Evolutionary conservation across 2,113 vertebrate species (phyloP).

Genomic region (Jacana jacana): DNA sequence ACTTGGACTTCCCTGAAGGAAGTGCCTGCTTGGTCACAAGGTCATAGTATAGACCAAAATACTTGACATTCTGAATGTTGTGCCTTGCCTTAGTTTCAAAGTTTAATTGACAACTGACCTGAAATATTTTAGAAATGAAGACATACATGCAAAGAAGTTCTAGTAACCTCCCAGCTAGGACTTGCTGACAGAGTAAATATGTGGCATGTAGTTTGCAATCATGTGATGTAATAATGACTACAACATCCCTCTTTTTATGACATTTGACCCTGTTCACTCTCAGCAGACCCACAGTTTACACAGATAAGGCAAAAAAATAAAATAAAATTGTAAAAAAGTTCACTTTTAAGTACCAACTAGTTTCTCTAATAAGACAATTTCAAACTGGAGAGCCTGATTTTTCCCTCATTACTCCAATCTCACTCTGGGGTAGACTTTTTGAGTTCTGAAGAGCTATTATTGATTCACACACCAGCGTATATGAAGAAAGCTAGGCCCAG

Average conservation of each 20-base stretch:
- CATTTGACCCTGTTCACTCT: background rate
- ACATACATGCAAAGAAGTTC: background rate
- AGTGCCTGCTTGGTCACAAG: background rate
- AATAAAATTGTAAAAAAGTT: background rate
- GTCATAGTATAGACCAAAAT: background rate
- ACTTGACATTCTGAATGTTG: background rate
- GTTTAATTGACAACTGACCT: background rate
- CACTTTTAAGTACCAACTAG: background rate
- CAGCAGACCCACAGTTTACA: background rate
- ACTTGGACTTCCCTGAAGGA: background rate
- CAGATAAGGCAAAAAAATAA: background rate
- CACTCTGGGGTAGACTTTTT: slow-evolving; percentile 17
- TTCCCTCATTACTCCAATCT: slow-evolving; percentile 35
- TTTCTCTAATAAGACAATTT: slow-evolving; percentile 23
- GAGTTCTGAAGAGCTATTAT: slow-evolving; percentile 45
- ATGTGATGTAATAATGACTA: background rate
- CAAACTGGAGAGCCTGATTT: background rate
- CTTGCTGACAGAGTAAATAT: background rate
- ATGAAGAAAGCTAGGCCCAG: slow-evolving; percentile 36
- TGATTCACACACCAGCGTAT: slow-evolving; percentile 2
- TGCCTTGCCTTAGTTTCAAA: background rate
- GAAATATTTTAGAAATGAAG: background rate
- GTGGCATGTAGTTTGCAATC: background rate
- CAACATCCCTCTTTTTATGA: background rate
- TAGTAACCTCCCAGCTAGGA: background rate